Conservation (phyloP, 1,140 invertebrate species). For the Ceratosolen solmsi region DNA sequence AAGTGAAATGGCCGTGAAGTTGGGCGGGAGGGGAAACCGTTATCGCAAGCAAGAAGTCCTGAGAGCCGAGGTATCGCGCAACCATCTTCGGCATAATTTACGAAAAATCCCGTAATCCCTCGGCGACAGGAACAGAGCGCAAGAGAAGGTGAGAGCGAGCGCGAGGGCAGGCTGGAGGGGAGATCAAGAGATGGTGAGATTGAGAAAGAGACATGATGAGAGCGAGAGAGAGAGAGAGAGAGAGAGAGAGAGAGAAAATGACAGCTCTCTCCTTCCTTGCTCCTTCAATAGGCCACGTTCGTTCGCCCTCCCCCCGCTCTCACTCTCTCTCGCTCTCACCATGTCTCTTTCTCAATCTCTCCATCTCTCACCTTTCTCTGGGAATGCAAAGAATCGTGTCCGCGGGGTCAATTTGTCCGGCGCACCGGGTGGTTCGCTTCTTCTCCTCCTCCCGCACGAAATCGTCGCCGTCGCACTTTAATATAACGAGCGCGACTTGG, state of each 20-base stretch:
- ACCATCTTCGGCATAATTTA: slow-evolving; percentile 38
- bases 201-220: too few species aligned
- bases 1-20: neutral
- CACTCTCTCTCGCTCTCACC: too few species aligned
- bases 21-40: neutral
- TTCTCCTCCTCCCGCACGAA: slow-evolving; percentile 12
- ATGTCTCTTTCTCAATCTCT: too few species aligned
- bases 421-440: neutral
- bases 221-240: too few species aligned
- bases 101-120: slow-evolving; percentile 47
- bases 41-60: neutral
- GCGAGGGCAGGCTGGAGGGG: too few species aligned
- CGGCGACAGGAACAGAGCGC: neutral
- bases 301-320: neutral
- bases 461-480: neutral
- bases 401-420: slow-evolving; percentile 31
- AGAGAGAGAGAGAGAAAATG: too few species aligned
- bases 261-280: too few species aligned
- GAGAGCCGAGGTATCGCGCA: neutral
- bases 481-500: slow-evolving; percentile 24
- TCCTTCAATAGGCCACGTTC: too few species aligned
- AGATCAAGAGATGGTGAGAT: too few species aligned
- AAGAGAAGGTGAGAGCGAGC: too few species aligned
- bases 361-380: neutral
- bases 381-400: neutral